phyloP scores from a whole-genome alignment of 2,797 vertebrate genomes.

The Sebastolobus alascanus region DNA sequence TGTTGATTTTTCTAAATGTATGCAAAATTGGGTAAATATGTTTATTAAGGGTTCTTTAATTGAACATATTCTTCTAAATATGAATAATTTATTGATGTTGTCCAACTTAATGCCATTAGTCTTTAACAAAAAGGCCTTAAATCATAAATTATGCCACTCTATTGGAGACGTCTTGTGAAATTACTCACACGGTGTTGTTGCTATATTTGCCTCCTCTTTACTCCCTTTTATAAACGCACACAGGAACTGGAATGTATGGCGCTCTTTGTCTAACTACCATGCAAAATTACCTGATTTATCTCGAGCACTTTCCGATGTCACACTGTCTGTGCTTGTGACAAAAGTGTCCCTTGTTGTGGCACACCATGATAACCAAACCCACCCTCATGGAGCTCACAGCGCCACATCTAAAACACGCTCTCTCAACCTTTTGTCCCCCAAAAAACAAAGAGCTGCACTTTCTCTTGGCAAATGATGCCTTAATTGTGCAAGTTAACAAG shows the following conservation, averaged over 20 bases:
- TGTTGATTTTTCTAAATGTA: neutral
- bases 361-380: constrained; percentile 71
- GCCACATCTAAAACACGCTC: constrained; percentile 63
- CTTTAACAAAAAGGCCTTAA: constrained; percentile 67
- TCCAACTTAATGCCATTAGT: constrained; percentile 67
- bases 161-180: constrained; percentile 69
- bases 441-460: constrained; percentile 81
- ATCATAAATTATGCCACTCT: constrained; percentile 59
- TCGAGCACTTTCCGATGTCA: constrained; percentile 78
- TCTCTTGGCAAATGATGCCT: constrained; percentile 86
- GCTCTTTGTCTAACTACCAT: constrained; percentile 81
- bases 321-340: constrained; percentile 82
- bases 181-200: constrained; percentile 62
- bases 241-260: constrained; percentile 74
- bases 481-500: constrained; percentile 87
- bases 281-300: constrained; percentile 83
- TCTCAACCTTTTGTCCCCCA: constrained; percentile 80
- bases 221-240: constrained; percentile 58
- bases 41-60: constrained; percentile 38
- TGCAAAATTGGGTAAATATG: neutral
- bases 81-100: constrained; percentile 80
- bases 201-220: constrained; percentile 53
- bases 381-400: constrained; percentile 61
- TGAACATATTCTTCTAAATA: constrained; percentile 50
- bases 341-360: constrained; percentile 82